Percentiles rank a stretch among this genome's conserved stretches.
Evolutionary conservation across 2,113 vertebrate genomes (phyloP).

Genomic region (Arenaria interpres): DNA sequence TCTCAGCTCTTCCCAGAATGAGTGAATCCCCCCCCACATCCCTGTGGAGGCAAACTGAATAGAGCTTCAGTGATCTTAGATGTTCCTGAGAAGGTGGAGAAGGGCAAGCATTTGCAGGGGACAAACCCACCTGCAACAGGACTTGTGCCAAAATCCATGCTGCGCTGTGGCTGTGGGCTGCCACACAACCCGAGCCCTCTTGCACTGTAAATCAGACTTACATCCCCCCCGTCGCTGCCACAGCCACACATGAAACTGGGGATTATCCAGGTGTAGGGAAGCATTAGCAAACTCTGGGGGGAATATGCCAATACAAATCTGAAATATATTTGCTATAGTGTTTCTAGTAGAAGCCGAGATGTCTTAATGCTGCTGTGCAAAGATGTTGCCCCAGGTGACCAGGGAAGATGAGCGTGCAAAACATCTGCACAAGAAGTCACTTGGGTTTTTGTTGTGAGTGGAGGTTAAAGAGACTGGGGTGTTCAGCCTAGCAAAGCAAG

Average conservation of each 20-base stretch:
- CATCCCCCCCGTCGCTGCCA: neutral
- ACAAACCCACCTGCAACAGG: neutral
- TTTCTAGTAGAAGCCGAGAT: neutral
- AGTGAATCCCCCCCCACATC: too few species aligned
- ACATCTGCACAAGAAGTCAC: neutral
- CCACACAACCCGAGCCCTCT: rapidly evolving
- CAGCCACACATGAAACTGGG: neutral
- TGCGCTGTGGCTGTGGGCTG: neutral
- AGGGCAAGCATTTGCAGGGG: neutral
- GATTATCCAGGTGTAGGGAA: neutral
- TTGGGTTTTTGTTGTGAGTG: neutral
- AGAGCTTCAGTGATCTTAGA: neutral
- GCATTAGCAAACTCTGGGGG: neutral
- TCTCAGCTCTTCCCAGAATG: neutral
- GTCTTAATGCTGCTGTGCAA: neutral
- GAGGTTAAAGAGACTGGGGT: neutral
- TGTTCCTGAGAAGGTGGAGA: neutral
- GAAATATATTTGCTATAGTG: neutral
- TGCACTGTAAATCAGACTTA: neutral
- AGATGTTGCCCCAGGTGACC: neutral
- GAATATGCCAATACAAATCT: neutral
- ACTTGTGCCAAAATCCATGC: neutral
- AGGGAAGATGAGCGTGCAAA: neutral
- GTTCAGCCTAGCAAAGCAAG: neutral
- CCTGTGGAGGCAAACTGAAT: neutral